Conservation (phyloP, 2,113 vertebrate species). For the Xyliphius kryptos region DNA sequence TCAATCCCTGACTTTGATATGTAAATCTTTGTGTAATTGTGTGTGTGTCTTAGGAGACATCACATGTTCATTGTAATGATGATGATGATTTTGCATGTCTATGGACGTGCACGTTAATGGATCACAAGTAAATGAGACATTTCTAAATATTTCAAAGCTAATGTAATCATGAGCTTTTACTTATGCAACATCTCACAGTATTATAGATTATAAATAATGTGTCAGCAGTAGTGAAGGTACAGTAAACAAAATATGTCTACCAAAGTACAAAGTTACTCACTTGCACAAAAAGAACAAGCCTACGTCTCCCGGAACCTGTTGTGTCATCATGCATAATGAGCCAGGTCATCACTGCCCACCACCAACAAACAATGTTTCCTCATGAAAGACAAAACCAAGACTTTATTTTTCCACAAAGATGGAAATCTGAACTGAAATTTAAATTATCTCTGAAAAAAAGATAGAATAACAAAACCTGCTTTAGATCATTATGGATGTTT, state of each 20-base stretch:
- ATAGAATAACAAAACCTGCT: background rate
- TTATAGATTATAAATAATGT: slow-evolving; percentile 11
- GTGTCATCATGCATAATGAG: slow-evolving; percentile 36
- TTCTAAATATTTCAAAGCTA: background rate
- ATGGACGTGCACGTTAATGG: background rate
- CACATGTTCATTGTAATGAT: background rate
- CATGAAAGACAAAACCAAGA: slow-evolving; percentile 17
- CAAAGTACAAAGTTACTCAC: slow-evolving; percentile 25
- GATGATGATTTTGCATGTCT: background rate
- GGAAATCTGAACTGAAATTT: slow-evolving; percentile 20
- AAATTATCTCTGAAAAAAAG: background rate
- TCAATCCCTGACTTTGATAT: too few relatives aligned
- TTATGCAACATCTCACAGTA: background rate
- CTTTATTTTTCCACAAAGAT: slow-evolving; percentile 5
- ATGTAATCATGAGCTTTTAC: background rate
- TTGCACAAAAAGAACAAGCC: slow-evolving; percentile 12
- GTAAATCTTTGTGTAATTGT: too few relatives aligned
- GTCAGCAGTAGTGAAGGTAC: slow-evolving; percentile 16
- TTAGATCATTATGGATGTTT: too few relatives aligned
- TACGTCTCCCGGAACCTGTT: slow-evolving; percentile 28
- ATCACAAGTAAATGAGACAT: background rate
- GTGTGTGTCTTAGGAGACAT: too few relatives aligned
- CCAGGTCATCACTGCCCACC: slow-evolving; percentile 41
- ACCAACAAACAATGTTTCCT: slow-evolving; percentile 25
- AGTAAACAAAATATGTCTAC: slow-evolving; percentile 25